phyloP scores from a whole-genome alignment of 2,113 vertebrate genomes.

The Cinclus mexicanus region DNA sequence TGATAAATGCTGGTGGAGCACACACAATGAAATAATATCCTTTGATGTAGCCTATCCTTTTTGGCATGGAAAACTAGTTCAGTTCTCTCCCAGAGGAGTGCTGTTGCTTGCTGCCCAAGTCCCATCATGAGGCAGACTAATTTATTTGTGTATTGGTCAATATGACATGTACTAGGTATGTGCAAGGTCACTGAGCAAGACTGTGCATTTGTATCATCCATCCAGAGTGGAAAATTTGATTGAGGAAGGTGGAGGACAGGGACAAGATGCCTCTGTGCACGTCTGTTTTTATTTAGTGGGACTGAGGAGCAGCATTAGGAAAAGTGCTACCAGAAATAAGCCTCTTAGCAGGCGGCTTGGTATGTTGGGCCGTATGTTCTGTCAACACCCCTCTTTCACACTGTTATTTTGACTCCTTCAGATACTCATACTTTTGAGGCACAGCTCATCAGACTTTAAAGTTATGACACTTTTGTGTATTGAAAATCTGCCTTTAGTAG shows the following conservation, averaged over 20 bases:
- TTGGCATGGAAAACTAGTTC: background rate
- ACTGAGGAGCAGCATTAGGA: background rate
- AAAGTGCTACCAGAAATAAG: background rate
- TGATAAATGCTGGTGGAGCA: background rate
- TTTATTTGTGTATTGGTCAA: background rate
- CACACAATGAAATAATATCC: background rate
- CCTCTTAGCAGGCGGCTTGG: background rate
- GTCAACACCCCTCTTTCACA: background rate
- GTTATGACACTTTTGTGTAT: background rate
- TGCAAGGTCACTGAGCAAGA: background rate
- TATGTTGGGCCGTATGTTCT: background rate
- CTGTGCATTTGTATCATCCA: background rate
- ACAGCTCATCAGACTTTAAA: background rate
- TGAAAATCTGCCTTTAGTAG: background rate
- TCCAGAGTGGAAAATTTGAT: background rate
- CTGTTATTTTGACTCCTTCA: background rate
- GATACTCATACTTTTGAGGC: background rate
- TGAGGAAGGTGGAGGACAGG: background rate
- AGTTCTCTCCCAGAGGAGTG: background rate
- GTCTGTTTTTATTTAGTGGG: background rate
- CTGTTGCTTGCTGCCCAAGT: background rate
- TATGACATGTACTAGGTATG: background rate
- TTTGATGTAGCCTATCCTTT: background rate
- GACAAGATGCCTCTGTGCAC: background rate
- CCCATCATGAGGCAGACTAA: background rate